Base-by-base conservation (phyloP, 2,797 vertebrate genomes). In the Myripristis jacobus region DNA sequence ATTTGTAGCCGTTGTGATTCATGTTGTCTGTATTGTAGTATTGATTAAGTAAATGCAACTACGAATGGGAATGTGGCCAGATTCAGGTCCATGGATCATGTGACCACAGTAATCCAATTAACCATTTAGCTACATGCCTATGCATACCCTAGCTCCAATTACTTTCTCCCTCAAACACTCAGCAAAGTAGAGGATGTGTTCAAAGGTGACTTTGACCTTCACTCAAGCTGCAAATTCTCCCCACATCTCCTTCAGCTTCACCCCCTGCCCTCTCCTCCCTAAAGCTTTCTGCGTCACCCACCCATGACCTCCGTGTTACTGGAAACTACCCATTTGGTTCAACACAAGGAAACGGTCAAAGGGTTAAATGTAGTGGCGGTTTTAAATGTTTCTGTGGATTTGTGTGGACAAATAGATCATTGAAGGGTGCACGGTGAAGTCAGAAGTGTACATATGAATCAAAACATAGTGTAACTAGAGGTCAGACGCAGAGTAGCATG, bases 41-140 rank as follows among this genome's bases (percentile, higher is more conserved):
- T 83, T 79, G 70, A 84, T 87, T 70, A 24, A 68, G 75, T 76
- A 66, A 76, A 77, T 79, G 44, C 43, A 54, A 46, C 46, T 10
- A 24, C 58, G n/a, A 75, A 34, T 50, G 36, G 54, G 75, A 77
- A 13, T 77, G 70, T 61, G 71, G 81, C 73, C 54, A 43, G 65
- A 61, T 55, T 75, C 54, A 4, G 50, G 57, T 64, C 72, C 48
- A 25, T 78, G 50, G 71, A 88, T 91, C 92, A 88, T 91, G 89
- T 92, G 91, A 92, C 87, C 87, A 76, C 81, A 50, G 24, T 92
- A 92, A 92, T 92, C 91, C 89, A 90, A 91, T 92, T 91, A 90
- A 82, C 87, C 79, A 80, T 85, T 92, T 88, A 88, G 86, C 75
- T 82, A 68, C 85, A 81, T 71, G 75, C 79, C 65, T 76, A 68